These are phyloP conservation scores for Slavum lentiscoides DNA, from an alignment of 2,888 invertebrate species.

Conservation along the genomic window DNA sequence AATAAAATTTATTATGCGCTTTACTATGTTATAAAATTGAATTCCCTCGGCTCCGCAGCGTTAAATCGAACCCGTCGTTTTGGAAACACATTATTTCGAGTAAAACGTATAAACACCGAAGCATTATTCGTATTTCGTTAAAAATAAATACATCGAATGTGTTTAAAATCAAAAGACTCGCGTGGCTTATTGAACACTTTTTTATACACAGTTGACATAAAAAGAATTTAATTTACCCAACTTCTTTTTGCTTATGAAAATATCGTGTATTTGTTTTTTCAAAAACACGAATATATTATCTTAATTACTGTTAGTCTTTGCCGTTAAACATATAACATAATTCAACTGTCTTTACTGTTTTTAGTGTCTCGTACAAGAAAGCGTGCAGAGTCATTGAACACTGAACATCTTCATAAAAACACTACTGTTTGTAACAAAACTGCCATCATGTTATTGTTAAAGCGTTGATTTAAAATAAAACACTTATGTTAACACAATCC, in stretches of 20 bases:
- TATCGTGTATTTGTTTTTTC: background rate
- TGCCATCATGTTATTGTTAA: background rate
- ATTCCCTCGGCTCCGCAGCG: no score
- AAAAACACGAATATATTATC: background rate
- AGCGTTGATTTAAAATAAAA: conserved; percentile 1
- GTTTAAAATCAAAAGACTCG: no score
- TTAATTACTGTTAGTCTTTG: background rate
- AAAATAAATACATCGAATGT: no score
- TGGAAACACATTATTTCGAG: background rate
- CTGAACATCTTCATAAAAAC: background rate
- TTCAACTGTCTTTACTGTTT: background rate
- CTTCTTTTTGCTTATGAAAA: background rate
- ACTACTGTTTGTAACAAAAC: background rate
- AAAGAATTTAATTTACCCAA: background rate
- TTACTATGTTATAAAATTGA: no score
- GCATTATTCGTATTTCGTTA: background rate
- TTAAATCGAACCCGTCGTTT: background rate
- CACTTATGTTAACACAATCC: background rate
- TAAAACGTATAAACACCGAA: background rate
- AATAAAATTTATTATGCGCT: no score
- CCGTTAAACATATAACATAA: background rate
- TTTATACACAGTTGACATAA: no score
- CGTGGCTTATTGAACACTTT: no score
- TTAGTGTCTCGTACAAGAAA: conserved; percentile 25
- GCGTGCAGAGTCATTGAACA: conserved; percentile 30